phyloP scores from a whole-genome alignment of 2,113 vertebrate genomes.

The Arenaria interpres region DNA sequence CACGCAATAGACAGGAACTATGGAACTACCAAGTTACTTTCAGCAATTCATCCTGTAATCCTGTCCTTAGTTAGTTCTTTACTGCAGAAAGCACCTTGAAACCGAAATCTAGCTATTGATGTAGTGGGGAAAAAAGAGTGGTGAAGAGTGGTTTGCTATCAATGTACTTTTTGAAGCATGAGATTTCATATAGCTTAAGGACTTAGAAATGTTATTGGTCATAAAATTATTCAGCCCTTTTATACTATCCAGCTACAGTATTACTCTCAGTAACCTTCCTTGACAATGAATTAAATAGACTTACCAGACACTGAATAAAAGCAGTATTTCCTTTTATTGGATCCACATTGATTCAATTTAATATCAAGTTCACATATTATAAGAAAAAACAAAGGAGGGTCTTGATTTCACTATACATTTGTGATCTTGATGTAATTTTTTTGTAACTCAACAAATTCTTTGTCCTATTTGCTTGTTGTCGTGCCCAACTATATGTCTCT shows the following conservation, averaged over 20 bases:
- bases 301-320: background rate
- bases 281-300: background rate
- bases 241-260: background rate
- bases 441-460: background rate
- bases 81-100: background rate
- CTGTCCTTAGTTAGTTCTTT: background rate
- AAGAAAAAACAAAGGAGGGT: background rate
- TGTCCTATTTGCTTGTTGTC: background rate
- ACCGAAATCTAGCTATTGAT: background rate
- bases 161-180: background rate
- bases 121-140: background rate
- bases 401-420: background rate
- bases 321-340: background rate
- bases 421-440: background rate
- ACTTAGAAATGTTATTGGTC: background rate
- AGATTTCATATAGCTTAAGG: background rate
- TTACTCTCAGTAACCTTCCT: background rate
- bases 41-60: background rate
- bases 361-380: background rate
- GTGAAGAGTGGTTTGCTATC: background rate
- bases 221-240: slow-evolving; percentile 1
- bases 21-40: background rate
- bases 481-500: background rate
- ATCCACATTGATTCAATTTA: background rate
- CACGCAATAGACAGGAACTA: background rate